phyloP scores from a whole-genome alignment of 2,797 vertebrate species.

The Perdix hodgsoniae region DNA sequence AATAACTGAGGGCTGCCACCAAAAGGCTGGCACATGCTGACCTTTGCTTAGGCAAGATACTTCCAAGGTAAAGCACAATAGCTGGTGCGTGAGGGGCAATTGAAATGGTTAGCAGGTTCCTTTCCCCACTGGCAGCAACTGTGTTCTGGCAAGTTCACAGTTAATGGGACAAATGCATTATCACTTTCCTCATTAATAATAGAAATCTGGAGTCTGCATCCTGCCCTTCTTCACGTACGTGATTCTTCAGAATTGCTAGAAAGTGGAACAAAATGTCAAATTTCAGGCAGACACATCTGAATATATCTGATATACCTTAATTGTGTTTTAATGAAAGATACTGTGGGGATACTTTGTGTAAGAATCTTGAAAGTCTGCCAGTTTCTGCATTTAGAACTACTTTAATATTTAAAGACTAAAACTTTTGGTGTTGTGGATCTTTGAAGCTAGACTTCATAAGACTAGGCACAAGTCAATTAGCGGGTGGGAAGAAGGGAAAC shows the following conservation, averaged over 20 bases:
- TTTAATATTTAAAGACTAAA: conserved; percentile 25
- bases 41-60: neutral
- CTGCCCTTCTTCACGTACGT: neutral
- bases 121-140: neutral
- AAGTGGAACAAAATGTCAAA: conserved; percentile 43
- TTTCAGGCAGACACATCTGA: neutral
- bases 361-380: conserved; percentile 21
- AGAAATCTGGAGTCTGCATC: conserved; percentile 12
- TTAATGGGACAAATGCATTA: conserved; percentile 26
- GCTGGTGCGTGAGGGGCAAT: neutral
- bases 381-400: conserved; percentile 34
- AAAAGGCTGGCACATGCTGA: neutral
- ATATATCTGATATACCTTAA: neutral
- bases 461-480: neutral
- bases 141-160: neutral
- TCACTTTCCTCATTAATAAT: conserved; percentile 41
- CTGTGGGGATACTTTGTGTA: neutral
- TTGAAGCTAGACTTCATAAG: neutral
- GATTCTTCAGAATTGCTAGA: neutral
- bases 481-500: neutral
- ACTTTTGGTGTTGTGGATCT: neutral
- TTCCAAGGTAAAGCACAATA: neutral
- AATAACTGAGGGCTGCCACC: neutral
- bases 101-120: neutral
- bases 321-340: neutral